These are phyloP conservation scores for Polypedilum vanderplanki DNA, from an alignment of 1,140 invertebrate genomes.

Conservation along the genomic window DNA sequence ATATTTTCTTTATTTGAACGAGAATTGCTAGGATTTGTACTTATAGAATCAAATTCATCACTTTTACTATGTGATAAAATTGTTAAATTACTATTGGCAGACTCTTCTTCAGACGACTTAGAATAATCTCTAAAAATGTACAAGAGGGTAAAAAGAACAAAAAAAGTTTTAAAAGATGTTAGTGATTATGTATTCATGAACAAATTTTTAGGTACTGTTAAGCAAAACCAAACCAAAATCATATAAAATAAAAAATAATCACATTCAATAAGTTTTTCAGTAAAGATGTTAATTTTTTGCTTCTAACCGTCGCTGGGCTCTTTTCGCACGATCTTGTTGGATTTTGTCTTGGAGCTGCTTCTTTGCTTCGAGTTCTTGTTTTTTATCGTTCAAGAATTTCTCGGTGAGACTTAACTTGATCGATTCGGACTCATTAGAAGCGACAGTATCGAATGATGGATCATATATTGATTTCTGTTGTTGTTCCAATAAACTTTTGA, in stretches of 20 bases:
- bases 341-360: neutral
- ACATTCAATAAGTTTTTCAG: constrained; percentile 15
- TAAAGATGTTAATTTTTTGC: constrained; percentile 1
- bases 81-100: neutral
- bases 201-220: no score
- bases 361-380: neutral
- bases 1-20: constrained; percentile 26
- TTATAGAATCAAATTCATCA: neutral
- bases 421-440: neutral
- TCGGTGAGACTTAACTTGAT: neutral
- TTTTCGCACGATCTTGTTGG: neutral
- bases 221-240: neutral
- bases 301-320: constrained; percentile 25
- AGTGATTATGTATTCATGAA: no score
- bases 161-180: neutral
- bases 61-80: neutral
- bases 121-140: neutral
- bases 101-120: neutral
- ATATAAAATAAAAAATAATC: constrained; percentile 15
- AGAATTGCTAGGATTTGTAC: neutral
- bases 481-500: constrained; percentile 47
- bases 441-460: neutral
- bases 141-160: neutral
- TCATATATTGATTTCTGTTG: constrained; percentile 37
- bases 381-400: neutral